These are phyloP conservation scores for Podocnemis expansa DNA, from an alignment of 2,113 vertebrate species.

Conservation along the genomic window DNA sequence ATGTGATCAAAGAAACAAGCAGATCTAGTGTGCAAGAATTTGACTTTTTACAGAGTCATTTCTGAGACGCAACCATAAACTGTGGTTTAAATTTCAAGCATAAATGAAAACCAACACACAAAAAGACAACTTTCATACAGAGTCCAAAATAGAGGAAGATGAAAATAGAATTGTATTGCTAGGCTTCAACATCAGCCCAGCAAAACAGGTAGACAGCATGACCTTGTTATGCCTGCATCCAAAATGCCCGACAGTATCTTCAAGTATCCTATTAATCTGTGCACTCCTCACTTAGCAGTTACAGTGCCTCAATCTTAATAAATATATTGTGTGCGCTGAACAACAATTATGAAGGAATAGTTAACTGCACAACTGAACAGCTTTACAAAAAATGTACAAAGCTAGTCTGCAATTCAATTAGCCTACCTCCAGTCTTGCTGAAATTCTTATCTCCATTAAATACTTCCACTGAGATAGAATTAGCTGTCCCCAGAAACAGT, in stretches of 20 bases:
- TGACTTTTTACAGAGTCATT: neutral
- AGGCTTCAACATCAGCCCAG: fast-evolving
- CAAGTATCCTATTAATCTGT: fast-evolving
- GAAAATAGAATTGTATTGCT: neutral
- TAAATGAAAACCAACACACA: neutral
- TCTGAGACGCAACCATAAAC: neutral
- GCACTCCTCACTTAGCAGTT: fast-evolving
- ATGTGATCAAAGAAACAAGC: neutral
- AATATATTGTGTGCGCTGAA: fast-evolving
- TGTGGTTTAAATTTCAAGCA: neutral
- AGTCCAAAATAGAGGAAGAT: neutral
- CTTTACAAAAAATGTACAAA: conserved; percentile 29
- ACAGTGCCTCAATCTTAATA: neutral
- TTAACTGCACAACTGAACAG: neutral
- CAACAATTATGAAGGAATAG: neutral
- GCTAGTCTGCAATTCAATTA: neutral
- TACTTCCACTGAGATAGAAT: conserved; percentile 46
- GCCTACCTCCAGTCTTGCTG: neutral
- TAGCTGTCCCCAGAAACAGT: conserved; percentile 39
- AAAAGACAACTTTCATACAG: neutral
- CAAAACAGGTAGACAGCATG: fast-evolving
- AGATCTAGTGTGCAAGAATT: neutral
- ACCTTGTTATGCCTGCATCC: neutral
- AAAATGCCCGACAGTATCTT: neutral
- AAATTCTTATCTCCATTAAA: conserved; percentile 5